Evolutionary conservation across 2,888 invertebrate species (phyloP).

Genomic region (Pterobdella sp.): DNA sequence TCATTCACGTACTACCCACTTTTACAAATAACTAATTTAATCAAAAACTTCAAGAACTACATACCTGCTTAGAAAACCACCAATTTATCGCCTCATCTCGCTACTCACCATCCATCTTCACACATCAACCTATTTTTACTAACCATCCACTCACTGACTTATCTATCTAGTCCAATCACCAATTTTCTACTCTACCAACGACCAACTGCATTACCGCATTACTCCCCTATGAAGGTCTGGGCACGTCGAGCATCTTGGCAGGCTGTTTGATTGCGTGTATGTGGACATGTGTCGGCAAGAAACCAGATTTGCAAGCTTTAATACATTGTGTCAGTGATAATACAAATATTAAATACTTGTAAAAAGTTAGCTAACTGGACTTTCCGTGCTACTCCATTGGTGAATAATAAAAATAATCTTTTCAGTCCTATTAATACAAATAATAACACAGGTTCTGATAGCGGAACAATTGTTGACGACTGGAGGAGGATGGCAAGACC

Average conservation of each 20-base stretch:
- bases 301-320: conserved; percentile 46
- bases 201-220: not conserved
- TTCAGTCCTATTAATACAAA: not conserved
- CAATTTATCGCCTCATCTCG: not conserved
- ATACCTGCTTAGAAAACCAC: not conserved
- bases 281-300: conserved; percentile 49
- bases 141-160: not conserved
- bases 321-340: conserved; percentile 51
- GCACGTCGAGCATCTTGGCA: conserved; percentile 57
- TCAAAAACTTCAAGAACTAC: too few relatives aligned
- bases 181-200: not conserved
- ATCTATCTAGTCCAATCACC: not conserved
- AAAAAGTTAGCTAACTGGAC: too few relatives aligned
- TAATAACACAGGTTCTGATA: conserved; percentile 50
- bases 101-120: not conserved
- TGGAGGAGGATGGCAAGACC: conserved; percentile 59
- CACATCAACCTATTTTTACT: not conserved
- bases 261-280: conserved; percentile 54
- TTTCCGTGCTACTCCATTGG: too few relatives aligned
- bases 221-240: conserved; percentile 49
- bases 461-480: conserved; percentile 56
- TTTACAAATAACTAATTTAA: too few relatives aligned
- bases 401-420: not conserved
- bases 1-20: too few relatives aligned
- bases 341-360: too few relatives aligned